Evolutionary conservation across 2,888 invertebrate genomes (phyloP).

Genomic region (Cepaea hortensis): DNA sequence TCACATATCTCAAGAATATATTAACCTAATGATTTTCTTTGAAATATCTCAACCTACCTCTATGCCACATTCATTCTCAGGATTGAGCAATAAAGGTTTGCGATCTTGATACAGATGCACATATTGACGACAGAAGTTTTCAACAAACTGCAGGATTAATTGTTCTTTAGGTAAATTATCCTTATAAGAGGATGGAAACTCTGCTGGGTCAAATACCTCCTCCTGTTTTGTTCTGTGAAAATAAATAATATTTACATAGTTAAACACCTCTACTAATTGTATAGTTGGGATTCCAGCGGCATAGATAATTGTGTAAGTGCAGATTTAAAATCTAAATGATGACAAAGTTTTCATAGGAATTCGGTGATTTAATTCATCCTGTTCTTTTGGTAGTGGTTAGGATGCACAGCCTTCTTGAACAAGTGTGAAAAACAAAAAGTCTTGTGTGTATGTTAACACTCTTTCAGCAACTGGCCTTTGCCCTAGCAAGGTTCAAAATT

Average conservation of each 20-base stretch:
- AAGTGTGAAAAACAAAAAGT: no score
- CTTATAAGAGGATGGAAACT: constrained; percentile 74
- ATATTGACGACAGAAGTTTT: constrained; percentile 77
- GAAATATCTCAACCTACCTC: constrained; percentile 62
- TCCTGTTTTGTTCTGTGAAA: constrained; percentile 51
- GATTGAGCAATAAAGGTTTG: constrained; percentile 75
- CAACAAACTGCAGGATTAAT: constrained; percentile 74
- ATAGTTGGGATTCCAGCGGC: no score
- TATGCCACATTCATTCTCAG: constrained; percentile 75
- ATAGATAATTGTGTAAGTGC: neutral
- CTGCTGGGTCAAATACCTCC: constrained; percentile 71
- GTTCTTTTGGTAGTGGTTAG: no score
- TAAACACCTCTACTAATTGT: no score
- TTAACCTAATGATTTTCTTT: neutral
- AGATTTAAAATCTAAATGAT: neutral
- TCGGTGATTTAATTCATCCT: no score
- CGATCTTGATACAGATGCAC: constrained; percentile 75
- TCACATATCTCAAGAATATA: neutral
- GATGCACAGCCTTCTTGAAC: no score
- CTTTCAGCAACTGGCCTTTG: no score
- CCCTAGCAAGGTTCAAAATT: no score
- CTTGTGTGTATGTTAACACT: no score
- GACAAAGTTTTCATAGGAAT: no score
- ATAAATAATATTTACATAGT: neutral
- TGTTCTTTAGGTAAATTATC: constrained; percentile 75